Evolutionary conservation across 2,888 invertebrate genomes (phyloP).

Genomic region (Panorpa germanica): DNA sequence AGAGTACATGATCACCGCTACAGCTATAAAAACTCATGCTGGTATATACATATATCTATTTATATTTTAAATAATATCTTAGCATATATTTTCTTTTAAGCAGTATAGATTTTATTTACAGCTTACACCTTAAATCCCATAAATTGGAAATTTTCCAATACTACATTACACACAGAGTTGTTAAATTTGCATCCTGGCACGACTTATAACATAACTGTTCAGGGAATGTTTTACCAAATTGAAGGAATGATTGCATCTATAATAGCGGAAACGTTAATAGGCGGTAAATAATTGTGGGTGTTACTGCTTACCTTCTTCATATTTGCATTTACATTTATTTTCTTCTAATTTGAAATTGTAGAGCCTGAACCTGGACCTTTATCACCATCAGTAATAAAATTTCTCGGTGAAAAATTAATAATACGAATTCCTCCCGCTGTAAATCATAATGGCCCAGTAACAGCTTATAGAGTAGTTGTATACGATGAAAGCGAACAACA

Average conservation of each 20-base stretch:
- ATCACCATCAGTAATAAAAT: slow-evolving; percentile 41
- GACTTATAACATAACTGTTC: slow-evolving; percentile 52
- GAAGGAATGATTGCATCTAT: slow-evolving; percentile 35
- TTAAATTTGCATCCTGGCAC: slow-evolving; percentile 54
- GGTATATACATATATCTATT: too few species aligned
- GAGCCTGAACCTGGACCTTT: slow-evolving; percentile 49
- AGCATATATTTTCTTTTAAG: too few species aligned
- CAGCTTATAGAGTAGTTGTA: slow-evolving; percentile 52
- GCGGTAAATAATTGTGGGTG: slow-evolving; percentile 24
- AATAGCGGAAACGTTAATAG: slow-evolving; percentile 49
- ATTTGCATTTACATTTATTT: slow-evolving; percentile 2
- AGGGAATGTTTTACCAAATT: slow-evolving; percentile 38
- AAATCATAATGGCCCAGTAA: slow-evolving; percentile 64
- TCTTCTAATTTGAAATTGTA: slow-evolving; percentile 12
- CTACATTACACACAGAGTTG: slow-evolving; percentile 33
- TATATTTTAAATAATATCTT: too few species aligned
- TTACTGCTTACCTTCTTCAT: neutral
- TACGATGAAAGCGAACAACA: slow-evolving; percentile 41
- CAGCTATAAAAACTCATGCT: slow-evolving; percentile 35
- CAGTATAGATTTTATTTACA: too few species aligned
- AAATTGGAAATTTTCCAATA: slow-evolving; percentile 38
- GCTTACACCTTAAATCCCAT: slow-evolving; percentile 26
- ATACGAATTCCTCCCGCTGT: slow-evolving; percentile 45
- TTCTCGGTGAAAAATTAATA: slow-evolving; percentile 38
- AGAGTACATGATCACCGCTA: slow-evolving; percentile 34